A percentile compares a stretch with the other conserved stretches of the same genome.
These are phyloP conservation scores for Hypanus sabinus DNA, from an alignment of 2,113 vertebrate genomes.

Conservation along the genomic window DNA sequence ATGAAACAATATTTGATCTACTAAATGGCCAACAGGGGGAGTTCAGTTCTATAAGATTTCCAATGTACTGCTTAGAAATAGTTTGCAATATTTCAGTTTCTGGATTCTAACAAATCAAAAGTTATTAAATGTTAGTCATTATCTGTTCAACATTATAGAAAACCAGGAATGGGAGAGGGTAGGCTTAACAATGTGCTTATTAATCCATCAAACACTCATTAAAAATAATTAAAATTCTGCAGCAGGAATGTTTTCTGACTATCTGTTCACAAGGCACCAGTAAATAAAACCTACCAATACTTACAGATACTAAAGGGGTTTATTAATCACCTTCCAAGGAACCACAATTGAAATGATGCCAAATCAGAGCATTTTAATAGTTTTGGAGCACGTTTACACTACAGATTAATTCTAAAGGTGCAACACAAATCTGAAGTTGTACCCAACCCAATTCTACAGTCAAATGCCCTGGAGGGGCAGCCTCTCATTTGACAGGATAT, in stretches of 20 bases:
- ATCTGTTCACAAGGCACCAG: background rate
- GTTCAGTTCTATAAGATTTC: background rate
- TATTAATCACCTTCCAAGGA: background rate
- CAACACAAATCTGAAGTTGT: background rate
- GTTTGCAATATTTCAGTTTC: background rate
- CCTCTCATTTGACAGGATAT: background rate
- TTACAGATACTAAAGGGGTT: background rate
- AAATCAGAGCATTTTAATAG: constrained; percentile 15
- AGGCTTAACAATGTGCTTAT: background rate
- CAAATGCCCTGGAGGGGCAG: background rate
- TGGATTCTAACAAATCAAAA: background rate
- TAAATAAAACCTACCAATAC: background rate
- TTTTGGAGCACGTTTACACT: background rate
- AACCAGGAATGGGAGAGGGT: background rate
- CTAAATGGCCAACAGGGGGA: background rate
- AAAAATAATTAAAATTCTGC: constrained; percentile 19
- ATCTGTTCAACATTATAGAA: background rate
- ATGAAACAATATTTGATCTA: background rate
- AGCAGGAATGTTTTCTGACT: background rate
- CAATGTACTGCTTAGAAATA: background rate
- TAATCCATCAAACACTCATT: background rate
- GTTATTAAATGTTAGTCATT: constrained; percentile 6
- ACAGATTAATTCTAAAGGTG: constrained; percentile 10
- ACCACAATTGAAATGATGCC: constrained; percentile 1
- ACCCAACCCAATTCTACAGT: background rate